Conservation (phyloP, 2,888 invertebrate species). For the Pasiphila rectangulata region DNA sequence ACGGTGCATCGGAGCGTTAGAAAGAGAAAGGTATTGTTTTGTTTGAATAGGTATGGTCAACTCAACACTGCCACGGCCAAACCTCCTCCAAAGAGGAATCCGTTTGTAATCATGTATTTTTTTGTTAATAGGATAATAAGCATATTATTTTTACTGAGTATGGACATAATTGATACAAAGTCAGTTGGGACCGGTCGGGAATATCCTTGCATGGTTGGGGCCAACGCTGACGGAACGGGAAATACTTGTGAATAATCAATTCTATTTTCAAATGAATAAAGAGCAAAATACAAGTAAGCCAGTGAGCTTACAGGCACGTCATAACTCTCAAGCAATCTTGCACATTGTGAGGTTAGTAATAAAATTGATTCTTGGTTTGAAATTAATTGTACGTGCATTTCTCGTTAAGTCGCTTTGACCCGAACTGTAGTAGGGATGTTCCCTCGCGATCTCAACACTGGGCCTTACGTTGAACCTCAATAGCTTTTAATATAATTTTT, state of each 20-base stretch:
- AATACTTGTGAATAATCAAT: too few relatives aligned
- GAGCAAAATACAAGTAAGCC: too few relatives aligned
- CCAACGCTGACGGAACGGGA: too few relatives aligned
- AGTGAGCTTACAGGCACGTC: too few relatives aligned
- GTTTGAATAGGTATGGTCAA: constrained; percentile 1
- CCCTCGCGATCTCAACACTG: not conserved
- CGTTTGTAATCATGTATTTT: constrained; percentile 26
- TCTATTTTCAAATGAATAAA: too few relatives aligned
- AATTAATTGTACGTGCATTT: too few relatives aligned
- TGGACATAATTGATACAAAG: not conserved
- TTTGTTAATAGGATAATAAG: constrained; percentile 24
- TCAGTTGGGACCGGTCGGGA: not conserved
- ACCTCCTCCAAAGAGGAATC: not conserved
- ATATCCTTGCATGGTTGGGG: not conserved
- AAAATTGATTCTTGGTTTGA: too few relatives aligned
- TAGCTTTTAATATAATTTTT: constrained; percentile 7
- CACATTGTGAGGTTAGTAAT: too few relatives aligned
- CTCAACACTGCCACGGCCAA: constrained; percentile 3
- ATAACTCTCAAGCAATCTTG: too few relatives aligned
- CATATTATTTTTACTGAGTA: constrained; percentile 9
- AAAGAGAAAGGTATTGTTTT: not conserved
- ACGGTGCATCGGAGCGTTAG: not conserved
- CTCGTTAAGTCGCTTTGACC: not conserved
- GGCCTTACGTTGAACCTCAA: constrained; percentile 7
- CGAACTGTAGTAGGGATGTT: not conserved